Percentiles rank a stretch among this genome's conserved stretches.
Conservation (phyloP, 2,888 invertebrate species). For the Fragum fragum region DNA sequence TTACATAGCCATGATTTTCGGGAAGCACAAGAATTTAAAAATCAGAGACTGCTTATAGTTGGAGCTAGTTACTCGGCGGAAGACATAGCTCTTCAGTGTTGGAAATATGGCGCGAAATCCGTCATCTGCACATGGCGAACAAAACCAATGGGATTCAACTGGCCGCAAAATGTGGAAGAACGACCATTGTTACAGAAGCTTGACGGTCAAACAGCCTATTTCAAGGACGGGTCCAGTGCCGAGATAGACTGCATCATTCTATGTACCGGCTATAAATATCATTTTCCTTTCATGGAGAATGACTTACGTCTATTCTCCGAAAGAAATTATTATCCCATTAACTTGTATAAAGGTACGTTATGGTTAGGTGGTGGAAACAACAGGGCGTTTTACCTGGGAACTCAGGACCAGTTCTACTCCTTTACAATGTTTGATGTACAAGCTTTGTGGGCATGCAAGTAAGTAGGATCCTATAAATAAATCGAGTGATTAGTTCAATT, state of each 20-base stretch:
- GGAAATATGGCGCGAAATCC: conserved; percentile 49
- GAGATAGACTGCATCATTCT: conserved; percentile 57
- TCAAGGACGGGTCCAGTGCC: conserved; percentile 57
- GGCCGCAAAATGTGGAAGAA: conserved; percentile 56
- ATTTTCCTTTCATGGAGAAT: conserved; percentile 43
- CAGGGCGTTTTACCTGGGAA: conserved; percentile 56
- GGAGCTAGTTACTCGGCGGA: conserved; percentile 56
- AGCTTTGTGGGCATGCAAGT: conserved; percentile 52
- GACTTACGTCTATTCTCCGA: conserved; percentile 28
- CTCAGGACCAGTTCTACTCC: conserved; percentile 54
- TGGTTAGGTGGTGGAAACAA: conserved; percentile 54
- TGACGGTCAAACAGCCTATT: conserved; percentile 39
- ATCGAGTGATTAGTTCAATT: no score
- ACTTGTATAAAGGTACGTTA: conserved; percentile 54
- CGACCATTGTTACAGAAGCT: conserved; percentile 50
- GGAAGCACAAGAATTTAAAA: conserved; percentile 43
- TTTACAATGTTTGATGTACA: conserved; percentile 65
- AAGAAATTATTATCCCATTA: conserved; percentile 21
- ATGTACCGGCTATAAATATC: conserved; percentile 46
- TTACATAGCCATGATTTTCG: conserved; percentile 60
- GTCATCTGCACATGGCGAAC: conserved; percentile 48
- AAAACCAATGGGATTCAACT: conserved; percentile 60
- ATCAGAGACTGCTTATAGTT: conserved; percentile 42
- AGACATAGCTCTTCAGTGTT: conserved; percentile 51
- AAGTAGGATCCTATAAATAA: no score